These are phyloP conservation scores for Abrostola triplasia DNA, from an alignment of 2,888 invertebrate species.

Conservation along the genomic window DNA sequence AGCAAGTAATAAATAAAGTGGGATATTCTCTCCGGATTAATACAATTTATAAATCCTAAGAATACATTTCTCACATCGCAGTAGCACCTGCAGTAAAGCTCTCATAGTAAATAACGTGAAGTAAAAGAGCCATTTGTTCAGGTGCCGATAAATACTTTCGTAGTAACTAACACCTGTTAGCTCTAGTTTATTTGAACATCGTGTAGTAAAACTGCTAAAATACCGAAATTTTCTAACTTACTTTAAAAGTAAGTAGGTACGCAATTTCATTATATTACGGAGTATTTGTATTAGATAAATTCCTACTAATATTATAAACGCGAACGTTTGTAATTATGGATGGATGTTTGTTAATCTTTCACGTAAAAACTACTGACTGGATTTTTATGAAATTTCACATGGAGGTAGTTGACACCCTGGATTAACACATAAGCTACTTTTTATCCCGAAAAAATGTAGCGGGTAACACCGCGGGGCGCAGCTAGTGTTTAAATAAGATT, in stretches of 20 bases:
- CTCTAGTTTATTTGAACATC: conserved; percentile 40
- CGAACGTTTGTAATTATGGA: no score
- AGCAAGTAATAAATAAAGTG: neutral
- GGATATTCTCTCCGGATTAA: neutral
- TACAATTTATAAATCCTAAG: conserved; percentile 2
- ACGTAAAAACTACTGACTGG: no score
- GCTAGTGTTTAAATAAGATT: no score
- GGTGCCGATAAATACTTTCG: conserved; percentile 58
- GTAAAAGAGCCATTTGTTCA: conserved; percentile 64
- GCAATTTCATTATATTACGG: conserved; percentile 16
- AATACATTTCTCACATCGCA: neutral
- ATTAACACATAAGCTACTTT: no score
- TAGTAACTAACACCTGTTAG: conserved; percentile 62
- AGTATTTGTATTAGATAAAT: neutral
- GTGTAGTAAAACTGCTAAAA: conserved; percentile 26
- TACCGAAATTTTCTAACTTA: conserved; percentile 27
- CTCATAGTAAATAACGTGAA: conserved; percentile 47
- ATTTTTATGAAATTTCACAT: no score
- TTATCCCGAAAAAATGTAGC: no score
- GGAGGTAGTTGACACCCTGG: no score
- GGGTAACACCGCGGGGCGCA: no score
- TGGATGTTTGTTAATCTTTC: no score
- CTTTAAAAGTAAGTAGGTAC: neutral
- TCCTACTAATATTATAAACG: no score
- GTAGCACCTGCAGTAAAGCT: conserved; percentile 42